phyloP scores from a whole-genome alignment of 2,113 vertebrate species.

The Tragelaphus buxtoni region DNA sequence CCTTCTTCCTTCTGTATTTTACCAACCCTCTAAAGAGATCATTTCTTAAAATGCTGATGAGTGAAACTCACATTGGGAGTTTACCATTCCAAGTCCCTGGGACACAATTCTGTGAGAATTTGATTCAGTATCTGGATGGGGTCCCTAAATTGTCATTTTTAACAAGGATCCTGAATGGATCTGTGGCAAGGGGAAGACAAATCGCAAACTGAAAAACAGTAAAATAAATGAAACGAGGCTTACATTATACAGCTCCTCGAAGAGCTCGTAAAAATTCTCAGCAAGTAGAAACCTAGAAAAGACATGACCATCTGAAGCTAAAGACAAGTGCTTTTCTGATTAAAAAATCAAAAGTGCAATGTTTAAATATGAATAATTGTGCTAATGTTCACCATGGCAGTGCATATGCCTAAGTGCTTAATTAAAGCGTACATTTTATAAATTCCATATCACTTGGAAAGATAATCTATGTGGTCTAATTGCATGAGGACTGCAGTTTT shows the following conservation, averaged over 20 bases:
- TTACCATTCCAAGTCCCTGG: neutral
- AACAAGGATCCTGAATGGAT: neutral
- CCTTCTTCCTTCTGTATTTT: fast-evolving
- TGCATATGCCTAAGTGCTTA: neutral
- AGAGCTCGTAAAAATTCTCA: neutral
- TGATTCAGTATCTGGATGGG: neutral
- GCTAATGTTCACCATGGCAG: neutral
- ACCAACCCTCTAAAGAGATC: neutral
- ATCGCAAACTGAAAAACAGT: neutral
- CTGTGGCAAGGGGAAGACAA: neutral
- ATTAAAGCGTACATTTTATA: constrained; percentile 36
- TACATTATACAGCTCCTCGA: neutral
- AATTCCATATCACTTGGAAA: neutral
- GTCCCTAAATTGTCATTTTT: neutral
- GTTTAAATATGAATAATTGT: constrained; percentile 42
- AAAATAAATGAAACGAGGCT: constrained; percentile 9
- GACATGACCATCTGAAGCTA: neutral
- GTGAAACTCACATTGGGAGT: neutral
- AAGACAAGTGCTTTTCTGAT: constrained; percentile 11
- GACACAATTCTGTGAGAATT: neutral
- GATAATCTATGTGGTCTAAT: constrained; percentile 57
- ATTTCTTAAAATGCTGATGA: neutral
- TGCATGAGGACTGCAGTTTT: constrained; percentile 9
- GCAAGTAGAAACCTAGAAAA: neutral
- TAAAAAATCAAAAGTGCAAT: constrained; percentile 19